Percentiles rank a stretch among this genome's conserved stretches.
Evolutionary conservation across 2,113 vertebrate genomes (phyloP).

Genomic region (Dipodomys ordii): DNA sequence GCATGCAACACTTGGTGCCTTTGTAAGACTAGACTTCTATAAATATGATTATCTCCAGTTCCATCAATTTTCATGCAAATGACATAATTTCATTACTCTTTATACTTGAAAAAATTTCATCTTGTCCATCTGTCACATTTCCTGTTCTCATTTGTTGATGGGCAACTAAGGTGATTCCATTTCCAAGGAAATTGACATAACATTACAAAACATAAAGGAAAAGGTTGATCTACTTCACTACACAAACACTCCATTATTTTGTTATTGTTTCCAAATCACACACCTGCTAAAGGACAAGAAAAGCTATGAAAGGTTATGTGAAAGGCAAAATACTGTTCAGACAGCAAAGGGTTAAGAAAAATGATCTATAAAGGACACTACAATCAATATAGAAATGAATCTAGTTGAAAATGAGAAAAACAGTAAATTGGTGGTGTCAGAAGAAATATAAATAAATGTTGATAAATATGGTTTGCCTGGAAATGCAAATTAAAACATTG

Average conservation of each 20-base stretch:
- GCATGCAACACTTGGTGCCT: too few relatives aligned
- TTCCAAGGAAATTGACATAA: neutral
- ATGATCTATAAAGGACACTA: neutral
- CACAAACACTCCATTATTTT: neutral
- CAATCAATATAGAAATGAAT: neutral
- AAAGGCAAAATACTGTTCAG: neutral
- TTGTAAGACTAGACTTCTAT: too few relatives aligned
- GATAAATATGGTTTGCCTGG: neutral
- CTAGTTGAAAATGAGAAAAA: neutral
- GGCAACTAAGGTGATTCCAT: too few relatives aligned
- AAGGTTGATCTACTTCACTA: neutral
- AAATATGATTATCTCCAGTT: too few relatives aligned
- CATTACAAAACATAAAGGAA: neutral
- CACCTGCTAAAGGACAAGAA: neutral
- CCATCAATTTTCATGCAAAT: too few relatives aligned
- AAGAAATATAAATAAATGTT: neutral
- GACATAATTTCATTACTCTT: too few relatives aligned
- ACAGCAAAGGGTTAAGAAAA: neutral
- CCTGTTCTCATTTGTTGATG: too few relatives aligned
- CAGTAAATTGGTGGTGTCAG: neutral
- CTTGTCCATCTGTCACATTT: too few relatives aligned
- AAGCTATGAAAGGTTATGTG: neutral
- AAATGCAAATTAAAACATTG: conserved; percentile 22
- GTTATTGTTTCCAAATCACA: neutral
- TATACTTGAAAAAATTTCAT: too few relatives aligned